Evolutionary conservation across 2,113 vertebrate species (phyloP), one percentile per base, ranked within the genome.

Genomic region (Dasyurus viverrinus): DNA sequence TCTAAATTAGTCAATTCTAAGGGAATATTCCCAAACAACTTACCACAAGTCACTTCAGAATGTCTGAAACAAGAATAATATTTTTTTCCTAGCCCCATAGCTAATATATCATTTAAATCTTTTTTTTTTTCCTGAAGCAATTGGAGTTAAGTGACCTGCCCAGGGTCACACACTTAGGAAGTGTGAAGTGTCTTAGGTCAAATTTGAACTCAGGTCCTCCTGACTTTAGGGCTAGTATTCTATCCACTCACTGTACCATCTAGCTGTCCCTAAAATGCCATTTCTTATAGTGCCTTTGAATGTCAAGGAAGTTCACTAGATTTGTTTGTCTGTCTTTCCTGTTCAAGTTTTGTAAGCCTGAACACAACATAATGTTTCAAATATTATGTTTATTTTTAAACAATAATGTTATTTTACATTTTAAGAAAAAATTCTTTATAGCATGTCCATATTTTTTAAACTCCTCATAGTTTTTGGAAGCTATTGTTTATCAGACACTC

Each of bases 11-110:
- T 76, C 16, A 19, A 76, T 76, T 76, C 14, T n/a, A n/a, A 76
- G 36, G 36, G 68, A 19, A 76, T n/a, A 76, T n/a, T 76, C 68
- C 6, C 16, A 76, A 76, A 76, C 16, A n/a, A 93, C 54, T 53
- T 89, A 57, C 91, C 54, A 92, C 50, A 54, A 95, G 5, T 8
- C 48, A 93, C n/a, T 91, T 92, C 42, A 94, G 48, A 96, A 76
- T 89, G 27, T 95, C 53, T 93, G 14, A 93, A 96, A 92, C 2
- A 57, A 57, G 30, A 76, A 3, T 46, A 93, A 42, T 25, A 1
- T 93, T 2, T 25, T 84, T 26, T 89, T 8, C 27, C 24, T 92
- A 2, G 7, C 27, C 11, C 92, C 8, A 92, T 6, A 93, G 92
- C 92, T 84, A 95, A 95, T 94, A 52, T 53, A 52, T 46, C 26